Base-by-base conservation (phyloP, 2,797 vertebrate species). In the Hybognathus amarus region DNA sequence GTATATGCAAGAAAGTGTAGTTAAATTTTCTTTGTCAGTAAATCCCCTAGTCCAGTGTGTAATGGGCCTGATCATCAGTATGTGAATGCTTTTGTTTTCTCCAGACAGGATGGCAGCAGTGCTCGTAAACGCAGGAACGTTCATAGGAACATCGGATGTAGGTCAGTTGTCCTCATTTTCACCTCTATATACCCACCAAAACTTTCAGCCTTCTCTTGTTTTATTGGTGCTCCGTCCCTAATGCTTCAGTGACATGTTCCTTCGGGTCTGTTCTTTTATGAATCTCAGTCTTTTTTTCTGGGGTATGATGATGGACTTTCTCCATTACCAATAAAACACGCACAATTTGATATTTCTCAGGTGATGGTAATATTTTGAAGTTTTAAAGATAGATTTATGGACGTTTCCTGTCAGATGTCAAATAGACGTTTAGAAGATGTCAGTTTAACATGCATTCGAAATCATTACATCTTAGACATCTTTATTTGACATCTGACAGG, bases 31-130 rank as follows among this genome's bases (percentile, higher is more conserved):
- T 20, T 76, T 40, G 36, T 76, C 54, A 77, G 36, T 76, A 76
- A 76, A 59, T 42, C n/a, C 33, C 54, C 36, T 76, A 54, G 1
- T 56, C 54, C 50, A 38, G 71, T 56, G 30, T 38, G n/a, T 42
- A 27, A 20, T 30, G 54, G 5, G 36, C 15, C 52, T 8, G 33
- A 77, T 20, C 5, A 3, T 61, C 5, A 20, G 33, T 1, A 47
- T 47, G 24, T 9, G 24, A 47, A 18, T 17, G 75, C 56, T 30
- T 64, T 64, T 47, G 76, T 64, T 33, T 64, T 77, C 24, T 64
- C 24, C 76, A 77, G 76, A 64, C 76, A 22, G 75, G 75, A 33
- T 13, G 75, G 75, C 59, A 47, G 40, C 75, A 77, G 75, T 45
- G n/a, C 56, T 77, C 1, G 2, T 30, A 24, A 77, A 63, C 0